Percentiles rank a stretch among this genome's conserved stretches.
Conservation (phyloP, 2,113 vertebrate genomes). For the Ginglymostoma cirratum region DNA sequence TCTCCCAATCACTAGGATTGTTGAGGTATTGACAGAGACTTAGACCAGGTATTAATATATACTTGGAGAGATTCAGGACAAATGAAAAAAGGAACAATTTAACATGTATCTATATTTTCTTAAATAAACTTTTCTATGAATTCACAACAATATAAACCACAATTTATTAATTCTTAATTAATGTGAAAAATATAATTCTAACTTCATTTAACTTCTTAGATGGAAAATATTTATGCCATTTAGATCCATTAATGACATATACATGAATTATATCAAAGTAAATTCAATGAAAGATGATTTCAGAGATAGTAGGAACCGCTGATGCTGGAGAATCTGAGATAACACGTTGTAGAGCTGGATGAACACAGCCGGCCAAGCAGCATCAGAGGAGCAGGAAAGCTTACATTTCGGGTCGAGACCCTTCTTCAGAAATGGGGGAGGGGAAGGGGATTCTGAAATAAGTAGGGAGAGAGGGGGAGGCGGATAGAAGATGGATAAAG, state of each 20-base stretch:
- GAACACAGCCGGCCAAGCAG: too few species aligned
- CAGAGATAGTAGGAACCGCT: too few species aligned
- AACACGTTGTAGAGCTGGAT: too few species aligned
- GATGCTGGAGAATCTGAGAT: too few species aligned
- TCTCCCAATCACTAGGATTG: too few species aligned
- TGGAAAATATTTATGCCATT: not conserved
- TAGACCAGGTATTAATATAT: not conserved
- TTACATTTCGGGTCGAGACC: too few species aligned
- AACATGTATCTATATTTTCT: not conserved
- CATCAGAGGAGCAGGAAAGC: too few species aligned
- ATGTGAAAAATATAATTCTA: not conserved
- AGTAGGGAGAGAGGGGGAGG: too few species aligned
- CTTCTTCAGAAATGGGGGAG: too few species aligned
- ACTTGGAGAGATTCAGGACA: not conserved
- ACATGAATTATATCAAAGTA: not conserved
- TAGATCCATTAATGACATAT: not conserved
- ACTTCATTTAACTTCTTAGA: not conserved
- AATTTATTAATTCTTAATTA: not conserved
- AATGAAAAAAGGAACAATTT: not conserved
- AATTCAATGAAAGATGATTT: conserved; percentile 15
- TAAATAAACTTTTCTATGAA: not conserved
- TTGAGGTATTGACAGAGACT: not conserved
- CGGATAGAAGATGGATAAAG: too few species aligned
- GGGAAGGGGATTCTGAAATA: too few species aligned
- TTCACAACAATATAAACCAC: not conserved